Percentiles rank a stretch among this genome's conserved stretches.
phyloP scores from a whole-genome alignment of 2,113 vertebrate species.

The Steatornis caripensis region DNA sequence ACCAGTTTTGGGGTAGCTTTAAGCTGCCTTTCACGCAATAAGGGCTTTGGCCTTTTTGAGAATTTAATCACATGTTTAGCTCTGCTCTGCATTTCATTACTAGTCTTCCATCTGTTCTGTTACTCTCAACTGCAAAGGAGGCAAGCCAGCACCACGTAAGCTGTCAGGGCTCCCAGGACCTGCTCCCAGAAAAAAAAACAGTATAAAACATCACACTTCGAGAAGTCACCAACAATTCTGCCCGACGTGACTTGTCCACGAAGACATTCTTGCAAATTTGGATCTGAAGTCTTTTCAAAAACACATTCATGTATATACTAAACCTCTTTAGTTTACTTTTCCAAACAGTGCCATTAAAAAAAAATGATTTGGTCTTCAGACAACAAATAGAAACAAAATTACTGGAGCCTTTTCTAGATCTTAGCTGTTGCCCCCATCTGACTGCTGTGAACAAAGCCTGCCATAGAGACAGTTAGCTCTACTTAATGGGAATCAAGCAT shows the following conservation, averaged over 20 bases:
- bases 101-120: background rate
- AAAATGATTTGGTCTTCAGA: background rate
- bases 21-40: background rate
- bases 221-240: background rate
- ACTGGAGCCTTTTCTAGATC: background rate
- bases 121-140: background rate
- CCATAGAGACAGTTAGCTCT: background rate
- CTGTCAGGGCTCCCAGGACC: background rate
- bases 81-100: background rate
- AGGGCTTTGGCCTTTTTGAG: slow-evolving; percentile 8
- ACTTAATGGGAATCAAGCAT: background rate
- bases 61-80: slow-evolving; percentile 2
- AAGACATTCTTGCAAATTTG: background rate
- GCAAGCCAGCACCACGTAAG: background rate
- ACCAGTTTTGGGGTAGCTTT: background rate
- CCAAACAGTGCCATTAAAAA: background rate
- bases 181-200: background rate
- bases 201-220: background rate
- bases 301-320: background rate
- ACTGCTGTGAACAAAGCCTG: background rate
- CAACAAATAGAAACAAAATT: background rate
- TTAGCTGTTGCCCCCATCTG: background rate
- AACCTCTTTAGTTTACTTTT: background rate
- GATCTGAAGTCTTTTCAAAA: background rate
- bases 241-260: fast-evolving